Evolutionary conservation across 1,140 invertebrate species (phyloP), one percentile per base, ranked within the genome.

Genomic region (Littorina saxatilis): DNA sequence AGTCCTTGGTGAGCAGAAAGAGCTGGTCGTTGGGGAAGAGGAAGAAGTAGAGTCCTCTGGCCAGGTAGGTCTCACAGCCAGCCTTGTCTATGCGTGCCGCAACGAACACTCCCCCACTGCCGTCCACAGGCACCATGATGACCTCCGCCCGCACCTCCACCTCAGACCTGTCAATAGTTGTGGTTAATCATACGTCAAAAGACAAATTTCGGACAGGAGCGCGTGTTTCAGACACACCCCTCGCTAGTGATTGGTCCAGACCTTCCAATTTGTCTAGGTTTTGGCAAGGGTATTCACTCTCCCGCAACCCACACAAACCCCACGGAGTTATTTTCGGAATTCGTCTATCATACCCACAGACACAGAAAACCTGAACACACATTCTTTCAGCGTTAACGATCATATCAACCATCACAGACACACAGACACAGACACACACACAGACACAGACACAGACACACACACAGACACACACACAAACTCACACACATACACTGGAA

Each of bases 91-190:
- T 70, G 17, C 84, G 58, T 15, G 85, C 86, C 9, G 87, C 91
- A 52, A 92, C 37, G 85, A 88, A 92, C 23, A 90, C 86, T 0
- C 87, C 90, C 52, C 87, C 81, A 17, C 87, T 84, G 23, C 88
- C 86, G 81, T 90, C 91, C 9, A 87, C 82, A 0, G n/a, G 20
- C 15, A 84, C 85, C 23, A 91, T 80, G 40, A 63, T 73, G 0
- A 86, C 87, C 68, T 90, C 88, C 13, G 87, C 82, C n/a, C 68
- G 37, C 7, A 91, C 80, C 37, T 85, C 74, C 11, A 91, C 84
- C 72, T 91, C 86, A 27, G 80, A 81, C 90, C 90, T 88, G 72
- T 17, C 7, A 29, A 66, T 29, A 35, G 23, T 66, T n/a, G n/a
- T n/a, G n/a, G n/a, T 55, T n/a, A 55, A 17, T 17, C 15, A 15